Evolutionary conservation across 2,888 invertebrate species (phyloP), one percentile per base, ranked within the genome.

Genomic region (Pyrochroa serraticornis): DNA sequence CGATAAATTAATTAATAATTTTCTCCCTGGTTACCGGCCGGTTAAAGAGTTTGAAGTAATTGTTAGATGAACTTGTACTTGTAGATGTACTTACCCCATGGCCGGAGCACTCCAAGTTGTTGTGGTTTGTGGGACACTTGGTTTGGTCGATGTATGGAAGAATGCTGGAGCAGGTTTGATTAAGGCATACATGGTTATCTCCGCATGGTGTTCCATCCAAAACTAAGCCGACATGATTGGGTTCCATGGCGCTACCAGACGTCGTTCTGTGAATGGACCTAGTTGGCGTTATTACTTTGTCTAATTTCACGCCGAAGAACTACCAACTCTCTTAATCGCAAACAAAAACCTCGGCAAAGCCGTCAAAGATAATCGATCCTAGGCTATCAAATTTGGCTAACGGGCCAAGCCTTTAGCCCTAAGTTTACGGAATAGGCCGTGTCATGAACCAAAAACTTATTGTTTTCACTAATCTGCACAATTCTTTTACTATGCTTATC

Each of bases 181-280:
- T 95, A 72, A 95, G 86, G 84, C 97, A 98, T 72, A 97, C 91
- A 80, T 92, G 85, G 82, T 92, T 91, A 75, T 93, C 91, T 6
- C 94, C 95, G 80, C 97, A 97, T 36, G 92, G 91, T 9, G 97
- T 95, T 13, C 97, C 97, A 80, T 97, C 96, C 68, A 88, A 85
- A 53, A 97, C 96, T 71, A 97, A 83, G 1, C 96, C 97, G 75
- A 92, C 84, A n/a, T n/a, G 46, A 34, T 10, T 46, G 46, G 31
- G 39, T 44, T 7, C 22, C 39, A 10, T 41, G 5, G 88, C 87
- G 33, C 72, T 84, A 5, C 90, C 91, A 58, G 87, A 88, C 7
- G 91, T 91, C 32, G 91, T 87, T 79, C 92, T 92, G 83, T 64
- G 55, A 60, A 67, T 65, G 65, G 64, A 68, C 62, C 69, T 65